Percentiles rank a stretch among this genome's conserved stretches.
Evolutionary conservation across 2,888 invertebrate species (phyloP).

Genomic region (Thymelicus lineola): DNA sequence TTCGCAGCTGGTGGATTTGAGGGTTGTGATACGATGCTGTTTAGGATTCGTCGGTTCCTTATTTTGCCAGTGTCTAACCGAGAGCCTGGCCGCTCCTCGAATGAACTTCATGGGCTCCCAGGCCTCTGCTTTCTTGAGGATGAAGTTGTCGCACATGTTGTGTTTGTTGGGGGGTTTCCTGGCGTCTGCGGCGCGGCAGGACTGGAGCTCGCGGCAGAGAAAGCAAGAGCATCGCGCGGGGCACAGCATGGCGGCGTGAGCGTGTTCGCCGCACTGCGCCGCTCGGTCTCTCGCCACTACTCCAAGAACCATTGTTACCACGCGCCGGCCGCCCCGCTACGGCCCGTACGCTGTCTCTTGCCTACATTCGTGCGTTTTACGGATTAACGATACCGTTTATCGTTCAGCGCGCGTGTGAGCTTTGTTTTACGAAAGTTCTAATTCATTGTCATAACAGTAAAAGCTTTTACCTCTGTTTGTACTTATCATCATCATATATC

Average conservation of each 20-base stretch:
- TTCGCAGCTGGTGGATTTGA: constrained; percentile 81
- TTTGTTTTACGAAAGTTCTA: constrained; percentile 43
- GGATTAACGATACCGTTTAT: constrained; percentile 70
- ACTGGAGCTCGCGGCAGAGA: constrained; percentile 90
- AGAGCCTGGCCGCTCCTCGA: constrained; percentile 79
- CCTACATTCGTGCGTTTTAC: constrained; percentile 64
- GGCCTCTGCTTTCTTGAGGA: constrained; percentile 82
- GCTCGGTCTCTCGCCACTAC: constrained; percentile 56
- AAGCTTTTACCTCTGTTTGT: constrained; percentile 12
- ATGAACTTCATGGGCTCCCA: constrained; percentile 81
- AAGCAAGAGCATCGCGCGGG: constrained; percentile 90
- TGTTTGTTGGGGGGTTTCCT: constrained; percentile 73
- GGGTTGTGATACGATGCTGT: constrained; percentile 69
- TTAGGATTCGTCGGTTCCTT: constrained; percentile 74
- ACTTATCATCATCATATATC: not conserved
- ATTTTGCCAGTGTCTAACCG: constrained; percentile 83
- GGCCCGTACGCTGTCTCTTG: constrained; percentile 42
- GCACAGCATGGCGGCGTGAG: constrained; percentile 87
- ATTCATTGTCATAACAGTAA: constrained; percentile 14
- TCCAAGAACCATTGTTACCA: constrained; percentile 64
- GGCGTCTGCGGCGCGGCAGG: constrained; percentile 83
- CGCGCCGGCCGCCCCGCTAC: constrained; percentile 51
- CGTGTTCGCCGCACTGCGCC: constrained; percentile 74
- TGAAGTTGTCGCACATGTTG: constrained; percentile 81
- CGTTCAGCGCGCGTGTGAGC: constrained; percentile 52